A percentile compares a stretch with the other conserved stretches of the same genome.
Conservation (phyloP, 2,113 vertebrate genomes). For the Synchiropus splendidus region DNA sequence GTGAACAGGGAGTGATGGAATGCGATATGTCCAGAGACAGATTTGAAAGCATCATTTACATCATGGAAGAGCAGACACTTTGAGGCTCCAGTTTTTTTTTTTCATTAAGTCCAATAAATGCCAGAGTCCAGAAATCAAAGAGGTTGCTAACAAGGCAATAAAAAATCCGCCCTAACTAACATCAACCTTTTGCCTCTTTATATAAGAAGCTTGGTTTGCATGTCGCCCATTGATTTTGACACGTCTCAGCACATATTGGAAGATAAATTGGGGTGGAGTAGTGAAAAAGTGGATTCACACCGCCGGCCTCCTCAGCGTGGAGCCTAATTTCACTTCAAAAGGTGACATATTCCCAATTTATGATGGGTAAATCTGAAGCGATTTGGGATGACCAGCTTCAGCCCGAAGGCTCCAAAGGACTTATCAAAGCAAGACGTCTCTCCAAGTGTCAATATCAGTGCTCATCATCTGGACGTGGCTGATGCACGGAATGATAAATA, state of each 20-base stretch:
- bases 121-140: slow-evolving; percentile 12
- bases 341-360: slow-evolving; percentile 51
- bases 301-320: slow-evolving; percentile 28
- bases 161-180: slow-evolving; percentile 3
- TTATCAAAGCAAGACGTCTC: slow-evolving; percentile 57
- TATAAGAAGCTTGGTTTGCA: no score
- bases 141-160: slow-evolving; percentile 14
- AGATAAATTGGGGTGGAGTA: slow-evolving; percentile 26
- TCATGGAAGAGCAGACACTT: slow-evolving; percentile 17
- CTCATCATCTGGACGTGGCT: slow-evolving; percentile 11
- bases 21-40: background rate
- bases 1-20: background rate
- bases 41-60: slow-evolving; percentile 16
- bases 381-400: slow-evolving; percentile 40
- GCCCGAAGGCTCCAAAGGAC: slow-evolving; percentile 49
- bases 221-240: slow-evolving; percentile 2
- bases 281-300: slow-evolving; percentile 30
- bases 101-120: slow-evolving; percentile 18
- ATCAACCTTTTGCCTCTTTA: slow-evolving; percentile 8
- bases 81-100: slow-evolving; percentile 5
- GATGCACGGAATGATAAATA: no score
- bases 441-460: slow-evolving; percentile 49
- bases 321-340: slow-evolving; percentile 50
- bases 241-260: slow-evolving; percentile 5
- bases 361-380: slow-evolving; percentile 49